phyloP scores from a whole-genome alignment of 2,113 vertebrate species.

The Hydrochoerus hydrochaeris region DNA sequence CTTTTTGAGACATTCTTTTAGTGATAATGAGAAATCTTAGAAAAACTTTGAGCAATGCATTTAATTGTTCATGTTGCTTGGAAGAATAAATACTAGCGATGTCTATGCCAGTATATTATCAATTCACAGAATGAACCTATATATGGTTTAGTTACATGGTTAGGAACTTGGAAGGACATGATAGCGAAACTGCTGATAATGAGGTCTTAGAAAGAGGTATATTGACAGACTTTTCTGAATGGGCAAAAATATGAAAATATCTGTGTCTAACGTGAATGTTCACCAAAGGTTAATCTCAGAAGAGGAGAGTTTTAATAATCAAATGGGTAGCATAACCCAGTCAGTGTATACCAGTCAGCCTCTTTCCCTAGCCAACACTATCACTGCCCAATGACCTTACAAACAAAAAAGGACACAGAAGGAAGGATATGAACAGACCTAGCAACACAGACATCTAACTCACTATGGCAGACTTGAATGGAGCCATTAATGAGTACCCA shows the following conservation, averaged over 20 bases:
- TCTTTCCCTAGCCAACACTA: background rate
- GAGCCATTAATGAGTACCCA: background rate
- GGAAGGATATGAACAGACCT: background rate
- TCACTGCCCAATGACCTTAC: background rate
- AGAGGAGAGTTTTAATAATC: constrained; percentile 4
- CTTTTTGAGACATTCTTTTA: background rate
- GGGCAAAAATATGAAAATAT: background rate
- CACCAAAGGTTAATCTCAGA: background rate
- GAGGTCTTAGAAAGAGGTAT: background rate
- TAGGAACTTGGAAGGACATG: background rate
- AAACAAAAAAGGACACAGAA: background rate
- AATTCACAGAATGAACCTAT: background rate
- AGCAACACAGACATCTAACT: background rate
- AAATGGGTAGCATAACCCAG: background rate
- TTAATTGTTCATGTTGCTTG: background rate
- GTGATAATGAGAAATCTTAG: background rate
- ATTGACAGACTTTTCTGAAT: background rate
- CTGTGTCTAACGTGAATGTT: background rate
- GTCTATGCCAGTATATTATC: background rate
- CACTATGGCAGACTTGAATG: background rate
- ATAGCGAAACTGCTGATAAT: background rate
- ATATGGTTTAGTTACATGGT: background rate
- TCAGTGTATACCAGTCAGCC: background rate
- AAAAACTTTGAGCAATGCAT: background rate
- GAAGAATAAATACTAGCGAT: background rate